phyloP scores from a whole-genome alignment of 2,888 invertebrate species.

The Eristalis intricaria region DNA sequence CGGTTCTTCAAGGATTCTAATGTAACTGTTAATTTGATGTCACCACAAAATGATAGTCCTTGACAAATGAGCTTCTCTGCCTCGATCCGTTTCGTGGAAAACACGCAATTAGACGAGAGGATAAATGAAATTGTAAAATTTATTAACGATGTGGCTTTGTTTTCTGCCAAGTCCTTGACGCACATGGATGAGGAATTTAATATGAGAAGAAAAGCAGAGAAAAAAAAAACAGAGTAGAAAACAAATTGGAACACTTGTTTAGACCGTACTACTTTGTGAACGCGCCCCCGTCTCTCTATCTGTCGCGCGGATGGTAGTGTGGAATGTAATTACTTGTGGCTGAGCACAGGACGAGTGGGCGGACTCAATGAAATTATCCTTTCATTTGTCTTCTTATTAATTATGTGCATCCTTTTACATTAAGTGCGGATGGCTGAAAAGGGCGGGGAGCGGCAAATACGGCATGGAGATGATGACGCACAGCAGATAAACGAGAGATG shows the following conservation, averaged over 20 bases:
- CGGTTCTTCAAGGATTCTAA: slow-evolving; percentile 56
- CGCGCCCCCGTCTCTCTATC: neutral
- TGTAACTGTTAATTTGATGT: slow-evolving; percentile 70
- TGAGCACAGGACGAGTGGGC: slow-evolving; percentile 36
- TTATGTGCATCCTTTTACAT: slow-evolving; percentile 70
- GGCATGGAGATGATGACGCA: slow-evolving; percentile 57
- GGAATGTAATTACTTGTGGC: slow-evolving; percentile 64
- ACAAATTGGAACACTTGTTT: slow-evolving; percentile 63
- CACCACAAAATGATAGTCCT: slow-evolving; percentile 67
- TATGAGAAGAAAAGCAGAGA: neutral
- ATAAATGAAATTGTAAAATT: slow-evolving; percentile 70
- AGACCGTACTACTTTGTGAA: slow-evolving; percentile 37
- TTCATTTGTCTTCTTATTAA: slow-evolving; percentile 71
- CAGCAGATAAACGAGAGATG: slow-evolving; percentile 53
- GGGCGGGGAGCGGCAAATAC: slow-evolving; percentile 11
- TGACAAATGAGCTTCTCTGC: slow-evolving; percentile 48
- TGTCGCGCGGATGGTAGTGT: slow-evolving; percentile 30
- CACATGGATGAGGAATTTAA: slow-evolving; percentile 31
- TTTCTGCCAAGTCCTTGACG: slow-evolving; percentile 45
- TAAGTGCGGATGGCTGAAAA: slow-evolving; percentile 54
- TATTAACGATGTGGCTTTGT: slow-evolving; percentile 69
- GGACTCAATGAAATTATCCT: slow-evolving; percentile 70
- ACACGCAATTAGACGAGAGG: slow-evolving; percentile 49
- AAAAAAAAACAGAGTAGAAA: slow-evolving; percentile 19
- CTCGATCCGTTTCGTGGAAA: neutral